Base-by-base conservation (phyloP, 1,140 invertebrate genomes). In the Bombyx mandarina region DNA sequence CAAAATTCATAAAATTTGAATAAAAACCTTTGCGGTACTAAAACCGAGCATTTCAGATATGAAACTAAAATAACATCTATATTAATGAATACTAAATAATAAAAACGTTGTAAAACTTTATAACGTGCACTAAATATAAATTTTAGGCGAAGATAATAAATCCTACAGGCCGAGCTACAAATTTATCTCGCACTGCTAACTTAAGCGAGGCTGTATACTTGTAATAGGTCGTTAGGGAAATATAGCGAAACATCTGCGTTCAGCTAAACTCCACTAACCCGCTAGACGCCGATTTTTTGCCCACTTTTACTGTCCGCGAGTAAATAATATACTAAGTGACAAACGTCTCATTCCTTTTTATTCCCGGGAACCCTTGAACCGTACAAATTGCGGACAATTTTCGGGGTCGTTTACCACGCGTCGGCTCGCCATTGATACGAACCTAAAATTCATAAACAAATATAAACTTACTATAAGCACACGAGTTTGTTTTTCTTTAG, bases 271-370 rank as follows among this genome's bases (percentile, higher is more conserved):
- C 8, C 35, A 49, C 42, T 52, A 47, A 61, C 50, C 8, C 50
- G 44, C 43, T 26, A 50, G 51, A 53, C 44, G 53, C 47, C 57
- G 42, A 56, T 63, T 71, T 69, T 71, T 71, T 63, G 58, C 59
- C 71, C 66, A 65, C 66, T 67, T 62, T 55, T 56, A 54, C 63
- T 61, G 70, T 73, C 67, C 73, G 63, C 56, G 61, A 66, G 70
- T 74, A 75, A 82, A 79, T 78, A 78, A 77, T 78, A 79, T 72
- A 82, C 75, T 74, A 73, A 83, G 78, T 81, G 78, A 78, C 73
- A 81, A 79, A 75, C 69, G 69, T 66, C 59, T 60, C 64, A 62
- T 63, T 73, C 60, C 72, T 74, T 68, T 76, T 78, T 75, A 76
- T 77, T 73, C 74, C 67, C 71, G 74, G 77, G 78, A 78, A 79